Evolutionary conservation across 2,797 vertebrate genomes (phyloP).

Genomic region (Rhinophrynus dorsalis): DNA sequence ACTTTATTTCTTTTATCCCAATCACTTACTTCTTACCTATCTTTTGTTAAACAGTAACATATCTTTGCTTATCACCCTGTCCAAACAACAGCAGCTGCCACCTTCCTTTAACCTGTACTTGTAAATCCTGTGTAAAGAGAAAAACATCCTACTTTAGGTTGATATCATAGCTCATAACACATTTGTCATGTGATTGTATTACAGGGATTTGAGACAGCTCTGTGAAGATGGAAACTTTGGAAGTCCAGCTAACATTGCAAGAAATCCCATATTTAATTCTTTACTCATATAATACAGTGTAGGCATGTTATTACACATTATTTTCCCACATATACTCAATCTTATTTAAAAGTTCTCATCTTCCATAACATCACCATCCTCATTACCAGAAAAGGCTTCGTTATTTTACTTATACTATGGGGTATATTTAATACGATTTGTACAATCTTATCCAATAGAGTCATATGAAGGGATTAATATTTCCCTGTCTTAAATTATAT

Average conservation of each 20-base stretch:
- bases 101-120: slow-evolving; percentile 16
- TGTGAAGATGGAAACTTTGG: not conserved
- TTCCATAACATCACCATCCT: slow-evolving; percentile 18
- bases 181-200: slow-evolving; percentile 8
- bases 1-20: not conserved
- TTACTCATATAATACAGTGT: not conserved
- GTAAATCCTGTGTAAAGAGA: not conserved
- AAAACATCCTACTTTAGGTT: not conserved
- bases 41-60: slow-evolving; percentile 5
- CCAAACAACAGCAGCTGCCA: not conserved
- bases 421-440: no score
- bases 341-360: slow-evolving; percentile 8
- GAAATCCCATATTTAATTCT: not conserved
- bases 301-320: slow-evolving; percentile 25
- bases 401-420: slow-evolving; percentile 25
- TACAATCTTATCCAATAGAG: no score
- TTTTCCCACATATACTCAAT: slow-evolving; percentile 17
- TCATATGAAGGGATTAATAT: no score
- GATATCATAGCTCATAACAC: not conserved
- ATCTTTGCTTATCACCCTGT: slow-evolving; percentile 2
- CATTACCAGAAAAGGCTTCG: slow-evolving; percentile 6
- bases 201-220: not conserved
- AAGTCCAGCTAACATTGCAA: not conserved
- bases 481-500: no score
- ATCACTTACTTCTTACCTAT: not conserved